A percentile compares a stretch with the other conserved stretches of the same genome.
These are phyloP conservation scores for Schrankia costaestrigalis DNA, from an alignment of 2,888 invertebrate species.

Conservation along the genomic window DNA sequence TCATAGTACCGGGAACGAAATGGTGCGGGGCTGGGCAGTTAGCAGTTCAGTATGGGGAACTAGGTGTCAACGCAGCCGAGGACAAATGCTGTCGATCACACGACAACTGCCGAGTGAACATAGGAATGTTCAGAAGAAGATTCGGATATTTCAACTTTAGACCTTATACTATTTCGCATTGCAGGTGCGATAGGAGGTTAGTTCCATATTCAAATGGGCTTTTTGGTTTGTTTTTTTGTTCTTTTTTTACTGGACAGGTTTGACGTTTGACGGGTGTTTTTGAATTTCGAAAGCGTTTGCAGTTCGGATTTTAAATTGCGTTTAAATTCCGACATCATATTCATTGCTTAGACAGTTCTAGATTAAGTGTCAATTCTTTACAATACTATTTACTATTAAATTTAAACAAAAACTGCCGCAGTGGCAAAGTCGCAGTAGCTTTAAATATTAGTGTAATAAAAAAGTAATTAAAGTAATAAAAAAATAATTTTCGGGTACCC, in stretches of 20 bases:
- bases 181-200: conserved; percentile 89
- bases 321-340: neutral
- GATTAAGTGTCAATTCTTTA: no score
- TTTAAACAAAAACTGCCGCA: no score
- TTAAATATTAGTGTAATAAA: no score
- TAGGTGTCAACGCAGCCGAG: conserved; percentile 75
- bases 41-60: conserved; percentile 81
- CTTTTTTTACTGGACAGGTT: conserved; percentile 5
- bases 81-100: conserved; percentile 88
- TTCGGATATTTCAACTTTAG: conserved; percentile 85
- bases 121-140: conserved; percentile 82
- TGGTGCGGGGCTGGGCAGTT: conserved; percentile 87
- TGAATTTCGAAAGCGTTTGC: conserved; percentile 6
- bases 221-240: conserved; percentile 13
- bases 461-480: no score
- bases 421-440: no score
- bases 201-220: conserved; percentile 43
- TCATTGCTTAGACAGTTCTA: neutral
- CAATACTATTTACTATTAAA: no score
- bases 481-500: no score
- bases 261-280: conserved; percentile 2
- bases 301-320: neutral
- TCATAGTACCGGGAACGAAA: conserved; percentile 84
- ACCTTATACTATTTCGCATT: conserved; percentile 87
- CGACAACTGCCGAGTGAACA: conserved; percentile 84